phyloP scores from a whole-genome alignment of 2,888 invertebrate genomes.

The Serrognathus titanus region DNA sequence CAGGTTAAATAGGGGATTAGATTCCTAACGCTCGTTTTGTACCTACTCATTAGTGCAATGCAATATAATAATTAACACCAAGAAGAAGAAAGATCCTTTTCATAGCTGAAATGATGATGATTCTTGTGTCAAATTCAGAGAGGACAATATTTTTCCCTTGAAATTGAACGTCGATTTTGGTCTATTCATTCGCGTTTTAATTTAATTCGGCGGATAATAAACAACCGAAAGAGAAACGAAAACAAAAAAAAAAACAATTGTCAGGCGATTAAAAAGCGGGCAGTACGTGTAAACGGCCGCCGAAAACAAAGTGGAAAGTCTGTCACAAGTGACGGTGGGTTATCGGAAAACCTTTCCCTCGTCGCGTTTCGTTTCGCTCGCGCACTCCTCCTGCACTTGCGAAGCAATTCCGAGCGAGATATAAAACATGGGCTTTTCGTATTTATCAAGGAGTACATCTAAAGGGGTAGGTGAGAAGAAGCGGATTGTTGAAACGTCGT shows the following conservation, averaged over 20 bases:
- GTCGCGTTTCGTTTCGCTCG: conserved; percentile 4
- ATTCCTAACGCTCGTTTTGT: too few relatives aligned
- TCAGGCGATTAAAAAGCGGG: conserved; percentile 12
- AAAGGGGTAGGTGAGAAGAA: not conserved
- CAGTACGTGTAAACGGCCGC: conserved; percentile 9
- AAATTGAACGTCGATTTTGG: too few relatives aligned
- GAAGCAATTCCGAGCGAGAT: conserved; percentile 11
- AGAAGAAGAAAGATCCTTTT: too few relatives aligned
- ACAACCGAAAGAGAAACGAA: not conserved
- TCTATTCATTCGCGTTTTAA: too few relatives aligned
- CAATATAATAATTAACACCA: too few relatives aligned
- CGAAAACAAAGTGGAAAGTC: conserved; percentile 15
- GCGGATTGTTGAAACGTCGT: too few relatives aligned
- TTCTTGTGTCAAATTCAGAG: too few relatives aligned
- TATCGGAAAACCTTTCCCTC: conserved; percentile 1
- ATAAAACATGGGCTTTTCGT: conserved; percentile 7
- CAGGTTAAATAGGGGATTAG: too few relatives aligned
- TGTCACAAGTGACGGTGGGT: conserved; percentile 11
- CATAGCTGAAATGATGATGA: too few relatives aligned
- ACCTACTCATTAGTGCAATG: too few relatives aligned
- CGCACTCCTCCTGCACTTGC: conserved; percentile 10
- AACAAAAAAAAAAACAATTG: not conserved
- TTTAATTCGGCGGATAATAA: too few relatives aligned
- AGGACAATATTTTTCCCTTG: too few relatives aligned
- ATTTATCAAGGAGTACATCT: conserved; percentile 1